These are phyloP conservation scores for Chouioia cunea DNA, from an alignment of 2,888 invertebrate genomes.

Conservation along the genomic window DNA sequence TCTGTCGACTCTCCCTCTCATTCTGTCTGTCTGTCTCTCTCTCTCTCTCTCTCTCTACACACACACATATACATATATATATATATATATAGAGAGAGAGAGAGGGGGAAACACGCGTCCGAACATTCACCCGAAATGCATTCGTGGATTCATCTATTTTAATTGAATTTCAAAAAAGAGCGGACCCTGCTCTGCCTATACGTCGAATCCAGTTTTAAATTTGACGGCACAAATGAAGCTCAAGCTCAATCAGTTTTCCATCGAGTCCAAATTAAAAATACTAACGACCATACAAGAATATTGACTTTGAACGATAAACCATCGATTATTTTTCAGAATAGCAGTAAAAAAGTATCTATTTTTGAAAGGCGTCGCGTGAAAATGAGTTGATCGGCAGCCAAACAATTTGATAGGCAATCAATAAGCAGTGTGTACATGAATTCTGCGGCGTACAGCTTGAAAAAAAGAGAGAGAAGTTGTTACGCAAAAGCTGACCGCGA, in stretches of 20 bases:
- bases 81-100: too few species aligned
- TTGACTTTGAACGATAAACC: not conserved
- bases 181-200: not conserved
- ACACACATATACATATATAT: too few species aligned
- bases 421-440: slow-evolving; percentile 1
- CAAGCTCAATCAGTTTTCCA: too few species aligned
- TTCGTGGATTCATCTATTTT: slow-evolving; percentile 10
- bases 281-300: too few species aligned
- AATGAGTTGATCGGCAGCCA: not conserved
- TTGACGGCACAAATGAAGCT: too few species aligned
- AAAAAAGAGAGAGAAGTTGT: slow-evolving; percentile 5
- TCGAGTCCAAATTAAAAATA: too few species aligned
- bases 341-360: slow-evolving; percentile 15
- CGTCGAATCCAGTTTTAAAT: too few species aligned
- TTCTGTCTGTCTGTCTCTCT: too few species aligned
- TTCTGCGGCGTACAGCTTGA: not conserved
- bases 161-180: slow-evolving; percentile 35
- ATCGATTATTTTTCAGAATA: not conserved
- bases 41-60: too few species aligned
- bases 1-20: slow-evolving; percentile 1
- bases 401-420: slow-evolving; percentile 11
- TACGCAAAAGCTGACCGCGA: slow-evolving; percentile 30
- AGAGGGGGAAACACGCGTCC: too few species aligned
- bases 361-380: not conserved
- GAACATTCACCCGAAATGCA: not conserved